Base-by-base conservation (phyloP, 1,140 invertebrate genomes). In the Zaprionus ornatus region DNA sequence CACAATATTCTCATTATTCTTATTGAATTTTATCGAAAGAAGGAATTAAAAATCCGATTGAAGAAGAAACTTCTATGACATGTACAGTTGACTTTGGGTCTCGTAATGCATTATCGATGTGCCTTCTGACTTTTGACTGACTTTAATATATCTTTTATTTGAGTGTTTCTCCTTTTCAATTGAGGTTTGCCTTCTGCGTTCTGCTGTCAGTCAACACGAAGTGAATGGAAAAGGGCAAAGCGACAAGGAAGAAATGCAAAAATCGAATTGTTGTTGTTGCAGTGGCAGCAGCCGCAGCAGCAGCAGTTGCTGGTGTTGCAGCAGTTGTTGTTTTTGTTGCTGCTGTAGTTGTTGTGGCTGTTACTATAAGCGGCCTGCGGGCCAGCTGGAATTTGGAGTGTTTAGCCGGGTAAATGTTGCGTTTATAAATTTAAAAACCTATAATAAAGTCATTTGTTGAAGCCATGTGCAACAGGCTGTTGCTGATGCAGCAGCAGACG, bases 341-440 rank as follows among this genome's bases (percentile, higher is more conserved):
- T 27, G 25, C 25, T 27, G 0, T 27, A 7, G 35, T 48, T 45
- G n/a, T 1, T 61, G 32, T 17, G 45, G 48, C 25, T 32, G 23
- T 62, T 40, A 35, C 17, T 52, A 27, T 37, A 32, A 29, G 25
- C 17, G 19, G 52, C 42, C 59, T 63, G 71, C 72, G 45, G 59
- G 62, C 63, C 73, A 79, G 82, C 80, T 88, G 70, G 76, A 78
- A 76, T 86, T 85, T 74, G 70, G 70, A 75, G 77, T 88, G 70
- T 88, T 87, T 80, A 80, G 80, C 80, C 71, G 68, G 67, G 84
- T 87, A 88, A 87, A 88, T 88, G 84, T 80, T 83, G 84, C 84
- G 66, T 80, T 87, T 87, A 87, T 87, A 83, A 88, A 87, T 88
- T 88, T 87, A 88, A 87, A 88, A 87, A 87, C 84, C 83, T 88